A percentile compares a stretch with the other conserved stretches of the same genome.
phyloP scores from a whole-genome alignment of 2,797 vertebrate genomes.

The Glossophaga mutica region DNA sequence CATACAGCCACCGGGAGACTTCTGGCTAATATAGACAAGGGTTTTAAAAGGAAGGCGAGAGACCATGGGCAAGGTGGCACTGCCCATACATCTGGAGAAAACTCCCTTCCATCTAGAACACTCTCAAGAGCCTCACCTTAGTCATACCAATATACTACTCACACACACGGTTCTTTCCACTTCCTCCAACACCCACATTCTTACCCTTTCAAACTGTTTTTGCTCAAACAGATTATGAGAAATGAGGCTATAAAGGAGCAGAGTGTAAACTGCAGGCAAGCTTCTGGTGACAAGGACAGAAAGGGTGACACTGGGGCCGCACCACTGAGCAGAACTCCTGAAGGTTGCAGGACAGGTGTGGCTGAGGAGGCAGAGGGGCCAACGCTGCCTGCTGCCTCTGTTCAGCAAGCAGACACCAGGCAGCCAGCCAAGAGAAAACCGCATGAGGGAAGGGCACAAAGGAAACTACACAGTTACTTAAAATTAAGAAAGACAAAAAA shows the following conservation, averaged over 20 bases:
- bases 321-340: neutral
- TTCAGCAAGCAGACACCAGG: neutral
- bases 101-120: neutral
- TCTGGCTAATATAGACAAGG: neutral
- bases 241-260: neutral
- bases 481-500: neutral
- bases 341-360: neutral
- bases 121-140: neutral
- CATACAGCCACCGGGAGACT: neutral
- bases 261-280: neutral
- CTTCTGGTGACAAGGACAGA: neutral
- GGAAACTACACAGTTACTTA: neutral
- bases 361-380: neutral
- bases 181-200: neutral
- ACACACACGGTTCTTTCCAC: neutral
- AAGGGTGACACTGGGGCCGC: neutral
- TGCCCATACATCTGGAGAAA: neutral
- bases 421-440: neutral
- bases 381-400: neutral
- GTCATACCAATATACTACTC: neutral
- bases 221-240: neutral
- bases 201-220: neutral
- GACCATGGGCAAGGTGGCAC: neutral
- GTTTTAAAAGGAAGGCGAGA: neutral
- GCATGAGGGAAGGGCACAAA: rapidly evolving